These are phyloP conservation scores for Phorcus lineatus DNA, from an alignment of 2,888 invertebrate species.

Conservation along the genomic window DNA sequence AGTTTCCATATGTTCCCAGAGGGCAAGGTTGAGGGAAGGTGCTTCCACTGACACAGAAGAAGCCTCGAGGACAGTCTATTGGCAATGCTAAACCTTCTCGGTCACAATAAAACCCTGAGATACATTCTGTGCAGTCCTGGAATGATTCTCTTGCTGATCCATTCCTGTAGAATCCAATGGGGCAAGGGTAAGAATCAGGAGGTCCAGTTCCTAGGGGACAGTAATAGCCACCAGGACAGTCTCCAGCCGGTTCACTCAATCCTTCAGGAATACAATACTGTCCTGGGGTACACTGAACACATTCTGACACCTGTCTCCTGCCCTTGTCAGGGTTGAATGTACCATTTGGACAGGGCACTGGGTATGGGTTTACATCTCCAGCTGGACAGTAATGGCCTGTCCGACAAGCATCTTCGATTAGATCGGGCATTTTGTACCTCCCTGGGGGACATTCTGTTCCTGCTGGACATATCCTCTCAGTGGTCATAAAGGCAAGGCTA, in stretches of 20 bases:
- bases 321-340: conserved; percentile 68
- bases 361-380: conserved; percentile 71
- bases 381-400: conserved; percentile 71
- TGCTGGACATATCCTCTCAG: conserved; percentile 54
- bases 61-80: conserved; percentile 70
- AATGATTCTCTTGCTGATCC: conserved; percentile 71
- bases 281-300: conserved; percentile 70
- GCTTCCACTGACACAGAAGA: conserved; percentile 72
- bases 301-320: conserved; percentile 65
- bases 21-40: conserved; percentile 70
- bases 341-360: conserved; percentile 71
- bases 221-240: conserved; percentile 73
- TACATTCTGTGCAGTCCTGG: conserved; percentile 70
- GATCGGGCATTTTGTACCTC: conserved; percentile 65
- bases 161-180: conserved; percentile 72
- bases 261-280: conserved; percentile 69
- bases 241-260: conserved; percentile 59
- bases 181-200: conserved; percentile 65
- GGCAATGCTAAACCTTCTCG: conserved; percentile 66
- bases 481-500: conserved; percentile 52
- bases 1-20: conserved; percentile 73
- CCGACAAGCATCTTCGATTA: conserved; percentile 61
- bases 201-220: conserved; percentile 70
- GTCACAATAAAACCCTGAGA: conserved; percentile 72
- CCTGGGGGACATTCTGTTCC: conserved; percentile 71